These are phyloP conservation scores for Mastigias papua DNA, from an alignment of 30 jellyfish, hydroid and myxozoan species.

Conservation along the genomic window DNA sequence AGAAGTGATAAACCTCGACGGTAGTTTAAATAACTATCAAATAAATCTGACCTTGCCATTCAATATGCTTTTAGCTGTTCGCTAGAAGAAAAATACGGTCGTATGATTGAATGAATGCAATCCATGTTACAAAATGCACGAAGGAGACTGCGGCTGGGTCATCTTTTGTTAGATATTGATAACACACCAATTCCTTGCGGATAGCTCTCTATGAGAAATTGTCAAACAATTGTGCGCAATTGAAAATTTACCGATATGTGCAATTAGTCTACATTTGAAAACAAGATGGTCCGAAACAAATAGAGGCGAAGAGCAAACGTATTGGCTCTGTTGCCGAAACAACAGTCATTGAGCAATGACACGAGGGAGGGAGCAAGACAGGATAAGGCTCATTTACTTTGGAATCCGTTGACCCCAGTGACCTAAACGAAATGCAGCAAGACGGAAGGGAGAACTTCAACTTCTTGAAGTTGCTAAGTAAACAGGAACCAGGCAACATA, in stretches of 20 bases:
- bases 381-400: constrained; percentile 19
- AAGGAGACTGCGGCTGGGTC: constrained; percentile 50
- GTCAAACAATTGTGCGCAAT: constrained; percentile 29
- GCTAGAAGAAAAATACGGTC: not conserved
- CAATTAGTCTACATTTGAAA: constrained; percentile 14
- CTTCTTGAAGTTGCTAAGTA: not conserved
- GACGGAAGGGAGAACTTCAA: not conserved
- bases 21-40: no score
- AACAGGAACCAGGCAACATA: not conserved
- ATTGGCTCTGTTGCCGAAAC: constrained; percentile 23
- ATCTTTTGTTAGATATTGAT: constrained; percentile 27
- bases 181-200: constrained; percentile 49
- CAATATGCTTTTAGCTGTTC: not conserved
- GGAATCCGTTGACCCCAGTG: constrained; percentile 34
- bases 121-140: not conserved
- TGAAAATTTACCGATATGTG: constrained; percentile 12
- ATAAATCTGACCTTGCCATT: not conserved
- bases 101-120: not conserved
- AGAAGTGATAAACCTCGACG: no score
- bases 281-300: constrained; percentile 18
- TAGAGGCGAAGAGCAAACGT: not conserved
- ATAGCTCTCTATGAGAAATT: constrained; percentile 41
- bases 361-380: constrained; percentile 28
- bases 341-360: constrained; percentile 9
- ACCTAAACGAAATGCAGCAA: not conserved